A percentile compares a stretch with the other conserved stretches of the same genome.
These are phyloP conservation scores for Myotis planiceps DNA, from an alignment of 2,797 vertebrate species.

Conservation along the genomic window DNA sequence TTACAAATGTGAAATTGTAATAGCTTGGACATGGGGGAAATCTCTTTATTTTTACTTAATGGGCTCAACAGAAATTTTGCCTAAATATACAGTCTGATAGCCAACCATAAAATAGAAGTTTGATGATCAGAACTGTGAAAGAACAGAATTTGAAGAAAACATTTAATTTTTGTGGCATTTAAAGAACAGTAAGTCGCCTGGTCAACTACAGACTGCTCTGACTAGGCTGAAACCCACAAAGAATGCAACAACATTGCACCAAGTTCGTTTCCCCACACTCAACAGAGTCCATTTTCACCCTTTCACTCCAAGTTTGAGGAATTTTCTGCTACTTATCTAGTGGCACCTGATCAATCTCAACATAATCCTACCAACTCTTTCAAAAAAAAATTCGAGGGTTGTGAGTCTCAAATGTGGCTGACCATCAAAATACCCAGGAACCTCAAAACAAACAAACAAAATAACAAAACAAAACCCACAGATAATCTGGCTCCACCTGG, in stretches of 20 bases:
- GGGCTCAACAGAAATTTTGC: background rate
- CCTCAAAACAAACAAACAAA: background rate
- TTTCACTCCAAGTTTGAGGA: background rate
- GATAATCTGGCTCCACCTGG: background rate
- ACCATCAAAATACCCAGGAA: background rate
- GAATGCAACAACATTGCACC: background rate
- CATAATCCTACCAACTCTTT: conserved; percentile 32
- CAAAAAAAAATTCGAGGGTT: background rate
- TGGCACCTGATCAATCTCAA: background rate
- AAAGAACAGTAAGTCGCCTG: background rate
- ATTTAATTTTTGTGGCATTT: background rate
- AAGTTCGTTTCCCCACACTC: background rate
- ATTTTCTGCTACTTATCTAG: background rate
- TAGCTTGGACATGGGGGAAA: background rate
- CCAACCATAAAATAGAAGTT: background rate
- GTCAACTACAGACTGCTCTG: background rate
- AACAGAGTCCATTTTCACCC: background rate
- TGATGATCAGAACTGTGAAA: background rate
- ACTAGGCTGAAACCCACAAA: background rate
- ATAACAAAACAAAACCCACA: background rate
- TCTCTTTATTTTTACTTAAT: conserved; percentile 44
- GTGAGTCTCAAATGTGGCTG: background rate
- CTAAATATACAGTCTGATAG: background rate
- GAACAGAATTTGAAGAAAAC: background rate
- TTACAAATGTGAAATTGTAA: conserved; percentile 31